Base-by-base conservation (phyloP, 1,140 invertebrate genomes). In the Brachionus asplanchnoidis region DNA sequence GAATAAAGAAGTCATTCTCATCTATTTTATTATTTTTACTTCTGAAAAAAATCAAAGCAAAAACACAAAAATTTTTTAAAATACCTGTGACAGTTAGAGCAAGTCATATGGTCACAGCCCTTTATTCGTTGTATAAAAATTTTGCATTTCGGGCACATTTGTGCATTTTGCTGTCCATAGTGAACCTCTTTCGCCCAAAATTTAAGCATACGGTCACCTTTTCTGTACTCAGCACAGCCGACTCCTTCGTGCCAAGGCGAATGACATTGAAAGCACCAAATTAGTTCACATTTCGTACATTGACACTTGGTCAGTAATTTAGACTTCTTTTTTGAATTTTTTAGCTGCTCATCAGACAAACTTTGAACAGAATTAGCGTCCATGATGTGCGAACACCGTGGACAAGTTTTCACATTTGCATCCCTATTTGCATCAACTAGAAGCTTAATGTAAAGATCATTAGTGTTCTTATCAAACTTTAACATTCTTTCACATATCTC, bases 101-200 rank as follows among this genome's bases (percentile, higher is more conserved):
- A 91, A 11, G 86, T 88, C 89, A 91, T 91, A 85, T 91, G 90
- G 85, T 90, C 89, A 87, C 90, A 91, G 4, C 90, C 90, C 68
- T 88, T 86, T 1, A 87, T 87, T 73, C 89, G 86, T 86, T 91
- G 88, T 26, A 91, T 91, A 83, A 87, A 91, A 11, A 90, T 87
- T 89, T 91, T 84, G 86, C 90, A 91, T 73, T 88, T 89, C 0
- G 90, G 90, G 86, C 90, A 91, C 82, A 86, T 87, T 75, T 90
- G 88, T 14, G 90, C 90, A 87, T 91, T 91, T 14, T 86, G 78
- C 82, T 89, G 87, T 11, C 90, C 90, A 79, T 88, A 87, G 70
- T 87, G 88, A 6, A 86, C 84, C 84, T 89, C 87, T 53, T 88
- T 86, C 8, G 90, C 90, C 90, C 90, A 91, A 26, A 85, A 85